A percentile compares a stretch with the other conserved stretches of the same genome.
Conservation (phyloP, 2,888 invertebrate species). For the Molanna angustata region DNA sequence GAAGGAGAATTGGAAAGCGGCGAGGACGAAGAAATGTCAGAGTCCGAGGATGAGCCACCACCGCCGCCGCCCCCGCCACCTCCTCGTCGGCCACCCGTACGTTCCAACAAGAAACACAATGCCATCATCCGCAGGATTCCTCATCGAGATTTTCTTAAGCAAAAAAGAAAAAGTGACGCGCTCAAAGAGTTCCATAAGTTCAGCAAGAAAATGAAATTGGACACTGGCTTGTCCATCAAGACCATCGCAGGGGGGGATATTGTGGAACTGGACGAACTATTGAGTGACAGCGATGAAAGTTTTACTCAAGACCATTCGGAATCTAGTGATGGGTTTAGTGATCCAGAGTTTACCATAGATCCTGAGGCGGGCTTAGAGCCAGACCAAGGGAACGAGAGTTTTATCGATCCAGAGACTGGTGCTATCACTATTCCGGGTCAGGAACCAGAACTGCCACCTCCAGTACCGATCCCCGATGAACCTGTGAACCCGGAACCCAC, state of each 20-base stretch:
- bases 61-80: conserved; percentile 44
- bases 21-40: conserved; percentile 45
- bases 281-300: conserved; percentile 40
- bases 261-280: conserved; percentile 42
- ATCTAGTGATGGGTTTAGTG: conserved; percentile 50
- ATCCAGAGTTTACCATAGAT: conserved; percentile 52
- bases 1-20: conserved; percentile 34
- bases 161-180: conserved; percentile 54
- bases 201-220: conserved; percentile 54
- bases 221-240: conserved; percentile 52
- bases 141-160: conserved; percentile 41
- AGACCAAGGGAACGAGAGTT: conserved; percentile 51
- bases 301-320: conserved; percentile 34
- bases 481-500: conserved; percentile 3
- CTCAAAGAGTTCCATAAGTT: conserved; percentile 53
- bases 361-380: conserved; percentile 50
- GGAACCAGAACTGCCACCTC: conserved; percentile 18
- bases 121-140: conserved; percentile 19
- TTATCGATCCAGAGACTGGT: conserved; percentile 53
- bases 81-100: conserved; percentile 40
- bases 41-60: conserved; percentile 42
- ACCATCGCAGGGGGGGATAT: conserved; percentile 52
- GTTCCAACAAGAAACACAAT: conserved; percentile 40
- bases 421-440: conserved; percentile 46
- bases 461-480: conserved; percentile 35